A percentile compares a stretch with the other conserved stretches of the same genome.
Evolutionary conservation across 2,888 invertebrate genomes (phyloP).

Genomic region (Parnassius smintheus): DNA sequence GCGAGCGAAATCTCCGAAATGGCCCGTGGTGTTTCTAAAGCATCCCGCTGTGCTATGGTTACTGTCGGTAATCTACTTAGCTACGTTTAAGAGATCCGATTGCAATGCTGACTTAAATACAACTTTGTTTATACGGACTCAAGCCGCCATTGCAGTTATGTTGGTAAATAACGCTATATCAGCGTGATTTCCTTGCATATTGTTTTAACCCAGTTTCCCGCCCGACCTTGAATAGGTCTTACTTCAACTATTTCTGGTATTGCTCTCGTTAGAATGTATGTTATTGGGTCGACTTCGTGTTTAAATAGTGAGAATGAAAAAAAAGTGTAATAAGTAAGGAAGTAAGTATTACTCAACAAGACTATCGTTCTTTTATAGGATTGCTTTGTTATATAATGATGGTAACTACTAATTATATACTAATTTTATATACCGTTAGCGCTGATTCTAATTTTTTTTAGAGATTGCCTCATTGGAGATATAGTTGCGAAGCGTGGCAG

Average conservation of each 20-base stretch:
- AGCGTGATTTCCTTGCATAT: slow-evolving; percentile 15
- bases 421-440: not conserved
- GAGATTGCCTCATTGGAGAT: too few species aligned
- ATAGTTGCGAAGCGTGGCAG: too few species aligned
- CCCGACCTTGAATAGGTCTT: slow-evolving; percentile 25
- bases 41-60: slow-evolving; percentile 16
- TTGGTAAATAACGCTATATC: slow-evolving; percentile 14
- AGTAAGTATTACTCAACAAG: not conserved
- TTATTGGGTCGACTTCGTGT: slow-evolving; percentile 22
- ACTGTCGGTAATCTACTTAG: slow-evolving; percentile 12
- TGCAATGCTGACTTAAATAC: slow-evolving; percentile 1
- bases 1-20: slow-evolving; percentile 22
- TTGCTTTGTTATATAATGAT: not conserved
- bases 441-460: not conserved
- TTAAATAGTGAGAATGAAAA: slow-evolving; percentile 8
- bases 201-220: slow-evolving; percentile 25
- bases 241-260: slow-evolving; percentile 20
- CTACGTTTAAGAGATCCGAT: slow-evolving; percentile 10
- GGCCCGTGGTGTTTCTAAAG: slow-evolving; percentile 15
- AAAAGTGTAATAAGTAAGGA: slow-evolving; percentile 1
- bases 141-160: slow-evolving; percentile 4
- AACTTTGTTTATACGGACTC: slow-evolving; percentile 4
- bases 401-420: not conserved
- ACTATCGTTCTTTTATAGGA: not conserved
- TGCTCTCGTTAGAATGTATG: slow-evolving; percentile 23